Evolutionary conservation across 2,797 vertebrate species (phyloP).

Genomic region (Ispidina picta): DNA sequence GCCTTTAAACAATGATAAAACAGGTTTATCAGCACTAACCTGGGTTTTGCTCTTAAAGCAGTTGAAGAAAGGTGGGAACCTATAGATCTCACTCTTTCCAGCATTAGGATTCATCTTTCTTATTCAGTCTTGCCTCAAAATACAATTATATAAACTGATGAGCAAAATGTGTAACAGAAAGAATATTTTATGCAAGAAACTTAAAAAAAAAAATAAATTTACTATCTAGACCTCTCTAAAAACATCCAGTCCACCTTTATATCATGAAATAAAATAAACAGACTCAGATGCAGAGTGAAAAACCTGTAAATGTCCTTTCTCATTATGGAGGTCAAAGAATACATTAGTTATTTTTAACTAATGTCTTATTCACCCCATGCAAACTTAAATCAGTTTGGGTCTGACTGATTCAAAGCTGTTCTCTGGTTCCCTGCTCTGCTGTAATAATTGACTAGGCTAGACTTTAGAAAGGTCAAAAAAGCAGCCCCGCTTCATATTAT

Average conservation of each 20-base stretch:
- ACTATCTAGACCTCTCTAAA: background rate
- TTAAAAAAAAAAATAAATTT: background rate
- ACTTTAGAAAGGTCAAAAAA: conserved; percentile 77
- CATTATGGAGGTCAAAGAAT: conserved; percentile 76
- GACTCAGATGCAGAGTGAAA: conserved; percentile 57
- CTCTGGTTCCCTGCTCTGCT: conserved; percentile 77
- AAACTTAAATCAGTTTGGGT: conserved; percentile 81
- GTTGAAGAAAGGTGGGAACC: background rate
- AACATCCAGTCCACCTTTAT: background rate
- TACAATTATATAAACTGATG: background rate
- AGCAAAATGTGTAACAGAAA: background rate
- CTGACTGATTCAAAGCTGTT: conserved; percentile 79
- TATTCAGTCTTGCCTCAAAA: background rate
- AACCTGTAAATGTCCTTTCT: conserved; percentile 70
- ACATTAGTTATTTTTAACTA: conserved; percentile 79
- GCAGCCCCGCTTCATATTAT: conserved; percentile 72
- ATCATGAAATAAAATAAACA: conserved; percentile 35
- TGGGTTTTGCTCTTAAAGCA: background rate
- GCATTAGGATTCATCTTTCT: background rate
- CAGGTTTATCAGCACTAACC: background rate
- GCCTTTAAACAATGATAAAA: background rate
- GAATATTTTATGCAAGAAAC: background rate
- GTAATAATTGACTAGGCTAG: conserved; percentile 80
- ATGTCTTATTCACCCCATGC: conserved; percentile 78
- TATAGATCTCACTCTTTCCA: background rate